Percentiles rank a stretch among this genome's conserved stretches.
Conservation (phyloP, 2,113 vertebrate species). For the Emydura subglobosa region DNA sequence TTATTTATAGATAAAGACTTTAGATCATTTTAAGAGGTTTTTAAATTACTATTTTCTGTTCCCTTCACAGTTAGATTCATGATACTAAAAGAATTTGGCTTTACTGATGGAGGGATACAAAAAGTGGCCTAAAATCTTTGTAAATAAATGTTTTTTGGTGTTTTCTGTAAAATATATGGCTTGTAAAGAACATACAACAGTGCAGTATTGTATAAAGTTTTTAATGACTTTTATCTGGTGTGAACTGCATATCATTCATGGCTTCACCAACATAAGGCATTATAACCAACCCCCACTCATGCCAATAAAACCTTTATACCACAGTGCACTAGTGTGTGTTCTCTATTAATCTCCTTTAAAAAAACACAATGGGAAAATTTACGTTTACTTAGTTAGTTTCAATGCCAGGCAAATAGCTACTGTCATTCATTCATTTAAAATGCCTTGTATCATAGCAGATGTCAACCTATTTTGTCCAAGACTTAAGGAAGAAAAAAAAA, state of each 20-base stretch:
- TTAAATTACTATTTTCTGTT: background rate
- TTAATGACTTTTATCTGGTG: background rate
- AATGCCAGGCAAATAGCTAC: background rate
- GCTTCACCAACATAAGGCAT: background rate
- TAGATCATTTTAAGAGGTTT: background rate
- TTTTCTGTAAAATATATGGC: background rate
- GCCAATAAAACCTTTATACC: background rate
- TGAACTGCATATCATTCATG: background rate
- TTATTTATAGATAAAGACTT: background rate
- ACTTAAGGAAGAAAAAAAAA: background rate
- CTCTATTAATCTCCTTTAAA: background rate
- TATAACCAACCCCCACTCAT: background rate
- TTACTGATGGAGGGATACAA: background rate
- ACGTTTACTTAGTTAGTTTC: rapidly evolving
- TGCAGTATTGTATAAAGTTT: background rate
- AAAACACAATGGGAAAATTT: background rate
- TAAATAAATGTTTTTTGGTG: background rate
- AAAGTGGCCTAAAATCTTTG: background rate
- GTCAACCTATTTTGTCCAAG: background rate
- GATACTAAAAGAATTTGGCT: background rate
- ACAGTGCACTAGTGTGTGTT: background rate
- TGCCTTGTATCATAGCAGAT: background rate
- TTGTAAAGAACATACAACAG: background rate
- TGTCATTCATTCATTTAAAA: background rate
- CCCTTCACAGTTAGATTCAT: background rate